Evolutionary conservation across 2,113 vertebrate genomes (phyloP).

Genomic region (Pelecanoides urinatrix): DNA sequence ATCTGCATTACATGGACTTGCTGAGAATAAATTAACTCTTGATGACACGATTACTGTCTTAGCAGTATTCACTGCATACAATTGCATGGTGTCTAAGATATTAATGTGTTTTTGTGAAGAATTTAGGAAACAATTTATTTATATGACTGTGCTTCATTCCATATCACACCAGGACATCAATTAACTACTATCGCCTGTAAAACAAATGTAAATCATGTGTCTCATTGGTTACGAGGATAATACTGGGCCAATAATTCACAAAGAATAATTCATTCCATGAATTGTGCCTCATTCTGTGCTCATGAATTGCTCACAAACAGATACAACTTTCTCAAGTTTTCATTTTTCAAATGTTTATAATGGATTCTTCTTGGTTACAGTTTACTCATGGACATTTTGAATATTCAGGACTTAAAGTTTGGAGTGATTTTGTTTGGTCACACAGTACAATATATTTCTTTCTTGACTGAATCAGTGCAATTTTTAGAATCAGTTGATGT

Average conservation of each 20-base stretch:
- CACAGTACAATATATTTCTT: not conserved
- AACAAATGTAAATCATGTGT: conserved; percentile 68
- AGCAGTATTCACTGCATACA: conserved; percentile 60
- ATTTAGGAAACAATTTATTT: conserved; percentile 69
- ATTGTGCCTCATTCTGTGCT: conserved; percentile 38
- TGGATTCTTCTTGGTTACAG: not conserved
- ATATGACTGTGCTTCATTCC: conserved; percentile 64
- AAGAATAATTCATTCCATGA: conserved; percentile 60
- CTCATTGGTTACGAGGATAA: conserved; percentile 55
- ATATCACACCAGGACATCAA: conserved; percentile 69
- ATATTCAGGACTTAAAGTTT: not conserved
- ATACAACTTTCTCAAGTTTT: conserved; percentile 46
- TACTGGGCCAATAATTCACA: conserved; percentile 53
- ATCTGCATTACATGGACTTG: conserved; percentile 69
- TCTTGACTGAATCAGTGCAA: not conserved
- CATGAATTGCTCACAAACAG: conserved; percentile 26
- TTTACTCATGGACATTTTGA: not conserved
- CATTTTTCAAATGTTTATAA: not conserved
- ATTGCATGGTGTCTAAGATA: conserved; percentile 68
- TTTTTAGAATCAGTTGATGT: not conserved
- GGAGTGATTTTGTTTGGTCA: not conserved
- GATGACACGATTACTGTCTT: conserved; percentile 71
- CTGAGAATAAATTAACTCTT: conserved; percentile 75
- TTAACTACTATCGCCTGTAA: conserved; percentile 49
- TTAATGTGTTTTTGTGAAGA: conserved; percentile 70